Evolutionary conservation across 1,140 invertebrate species (phyloP), one percentile per base, ranked within the genome.

Genomic region (Diabrotica virgifera): DNA sequence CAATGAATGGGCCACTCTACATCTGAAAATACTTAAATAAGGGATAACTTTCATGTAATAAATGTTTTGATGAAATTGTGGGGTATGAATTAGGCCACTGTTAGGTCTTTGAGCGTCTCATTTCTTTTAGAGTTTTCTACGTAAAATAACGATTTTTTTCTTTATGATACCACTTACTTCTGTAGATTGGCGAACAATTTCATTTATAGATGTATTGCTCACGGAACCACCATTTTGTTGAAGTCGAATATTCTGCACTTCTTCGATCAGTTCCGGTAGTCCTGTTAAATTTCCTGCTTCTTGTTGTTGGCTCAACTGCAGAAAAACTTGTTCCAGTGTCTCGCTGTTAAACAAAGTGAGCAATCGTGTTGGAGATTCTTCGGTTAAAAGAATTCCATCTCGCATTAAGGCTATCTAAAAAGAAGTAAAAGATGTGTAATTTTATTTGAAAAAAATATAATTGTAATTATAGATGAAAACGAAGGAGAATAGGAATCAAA

Each of bases 331-430:
- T 74, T 93, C 90, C 8, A 93, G 78, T 0, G 86, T 87, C 5
- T 85, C 81, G 57, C 84, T 86, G 61, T 87, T 83, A 72, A 86
- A 90, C 65, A 80, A 79, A 0, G 80, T 76, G 67, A 92, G 79
- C 7, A 92, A 82, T 62, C 84, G 80, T 24, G 79, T 79, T 0
- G 95, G 96, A 0, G 91, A 85, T 57, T 92, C 88, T 80, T 98
- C 94, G 0, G 93, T 93, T 62, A 97, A 76, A 2, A 97, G 81
- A 56, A 88, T 85, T 0, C 95, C 95, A 70, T 87, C 87, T 74
- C 95, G 85, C 86, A 98, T 90, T 10, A 97, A 81, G 36, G 95
- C 95, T 74, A 97, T 93, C 92, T 95, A 72, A 35, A 62, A 65
- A 13, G 12, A 35, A 36, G 12, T 46, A 40, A 36, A 24, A 24